A percentile compares a stretch with the other conserved stretches of the same genome.
Evolutionary conservation across 30 jellyfish, hydroid and myxozoan genomes (phyloP).

Genomic region (Pseudorhiza aurosa): DNA sequence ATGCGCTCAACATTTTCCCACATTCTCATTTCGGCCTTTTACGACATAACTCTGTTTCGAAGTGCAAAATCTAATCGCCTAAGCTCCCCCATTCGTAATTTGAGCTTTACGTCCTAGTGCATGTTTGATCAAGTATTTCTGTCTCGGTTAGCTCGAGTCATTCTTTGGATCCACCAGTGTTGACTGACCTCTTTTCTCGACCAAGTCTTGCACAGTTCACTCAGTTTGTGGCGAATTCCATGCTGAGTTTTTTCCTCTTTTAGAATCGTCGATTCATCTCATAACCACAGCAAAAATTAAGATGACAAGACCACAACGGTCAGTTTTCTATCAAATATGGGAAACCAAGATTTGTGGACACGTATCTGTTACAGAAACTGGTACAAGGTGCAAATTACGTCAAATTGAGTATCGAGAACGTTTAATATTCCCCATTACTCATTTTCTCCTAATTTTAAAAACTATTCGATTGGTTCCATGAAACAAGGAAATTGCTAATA

Average conservation of each 20-base stretch:
- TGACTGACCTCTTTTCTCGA: background rate
- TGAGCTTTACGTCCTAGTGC: background rate
- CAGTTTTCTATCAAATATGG: background rate
- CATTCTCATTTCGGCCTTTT: background rate
- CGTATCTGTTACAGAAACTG: too few species aligned
- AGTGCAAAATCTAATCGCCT: background rate
- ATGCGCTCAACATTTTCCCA: background rate
- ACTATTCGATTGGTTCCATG: too few species aligned
- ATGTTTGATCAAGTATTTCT: background rate
- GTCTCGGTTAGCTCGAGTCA: background rate
- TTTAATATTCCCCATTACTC: too few species aligned
- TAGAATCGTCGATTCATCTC: background rate
- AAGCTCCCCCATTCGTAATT: background rate
- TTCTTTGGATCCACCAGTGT: background rate
- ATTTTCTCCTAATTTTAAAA: too few species aligned
- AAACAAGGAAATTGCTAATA: too few species aligned
- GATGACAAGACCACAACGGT: background rate
- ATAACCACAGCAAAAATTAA: background rate
- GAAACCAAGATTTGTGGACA: background rate
- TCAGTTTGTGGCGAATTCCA: constrained; percentile 4
- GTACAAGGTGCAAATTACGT: too few species aligned
- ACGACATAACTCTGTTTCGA: background rate
- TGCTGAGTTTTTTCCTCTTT: background rate
- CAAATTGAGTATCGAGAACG: too few species aligned
- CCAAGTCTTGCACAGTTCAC: background rate